Percentiles rank a stretch among this genome's conserved stretches.
Conservation (phyloP, 2,797 vertebrate genomes). For the Pogoniulus pusillus region DNA sequence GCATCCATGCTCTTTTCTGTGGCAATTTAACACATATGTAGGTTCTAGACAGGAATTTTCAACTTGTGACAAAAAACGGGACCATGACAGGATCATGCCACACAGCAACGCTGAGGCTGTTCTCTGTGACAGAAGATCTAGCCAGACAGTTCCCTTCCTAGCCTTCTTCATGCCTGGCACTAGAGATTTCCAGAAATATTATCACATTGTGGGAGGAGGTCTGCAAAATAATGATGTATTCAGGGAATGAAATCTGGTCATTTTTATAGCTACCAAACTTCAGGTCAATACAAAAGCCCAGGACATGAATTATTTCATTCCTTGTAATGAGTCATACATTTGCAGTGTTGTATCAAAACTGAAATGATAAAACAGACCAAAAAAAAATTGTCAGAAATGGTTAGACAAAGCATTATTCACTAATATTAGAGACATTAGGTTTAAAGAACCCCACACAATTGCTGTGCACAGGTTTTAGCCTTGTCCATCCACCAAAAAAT, state of each 20-base stretch:
- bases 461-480: background rate
- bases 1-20: background rate
- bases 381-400: conserved; percentile 45
- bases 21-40: background rate
- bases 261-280: conserved; percentile 15
- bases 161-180: background rate
- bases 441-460: background rate
- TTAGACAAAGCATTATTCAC: conserved; percentile 39
- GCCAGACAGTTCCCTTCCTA: background rate
- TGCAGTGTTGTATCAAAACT: conserved; percentile 6
- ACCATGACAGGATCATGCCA: fast-evolving
- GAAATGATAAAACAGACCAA: conserved; percentile 21
- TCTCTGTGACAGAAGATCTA: background rate
- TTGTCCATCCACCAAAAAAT: conserved; percentile 25
- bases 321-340: conserved; percentile 25
- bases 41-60: background rate
- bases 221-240: background rate
- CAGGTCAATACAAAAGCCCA: background rate
- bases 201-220: background rate
- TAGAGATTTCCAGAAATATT: background rate
- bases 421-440: background rate
- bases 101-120: background rate
- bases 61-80: background rate
- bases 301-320: conserved; percentile 32
- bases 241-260: background rate